Conservation (phyloP, 2,797 vertebrate genomes). For the Huso huso region DNA sequence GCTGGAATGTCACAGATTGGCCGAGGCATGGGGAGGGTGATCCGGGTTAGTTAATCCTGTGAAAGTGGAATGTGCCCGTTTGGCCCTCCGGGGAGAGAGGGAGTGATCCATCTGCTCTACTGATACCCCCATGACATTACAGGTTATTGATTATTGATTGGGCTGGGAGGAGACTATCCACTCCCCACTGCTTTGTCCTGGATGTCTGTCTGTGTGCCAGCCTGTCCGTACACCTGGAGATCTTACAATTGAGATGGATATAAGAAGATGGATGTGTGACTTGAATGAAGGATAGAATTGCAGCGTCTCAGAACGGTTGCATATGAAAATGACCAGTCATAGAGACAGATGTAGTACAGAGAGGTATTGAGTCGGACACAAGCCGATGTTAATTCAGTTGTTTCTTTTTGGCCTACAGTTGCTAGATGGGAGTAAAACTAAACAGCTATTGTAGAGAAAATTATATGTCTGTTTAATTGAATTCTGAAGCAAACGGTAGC, state of each 20-base stretch:
- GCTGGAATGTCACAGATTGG: not conserved
- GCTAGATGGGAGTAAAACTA: too few relatives aligned
- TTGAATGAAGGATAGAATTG: too few relatives aligned
- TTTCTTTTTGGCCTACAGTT: too few relatives aligned
- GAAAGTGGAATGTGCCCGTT: slow-evolving; percentile 15
- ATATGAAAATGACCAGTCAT: too few relatives aligned
- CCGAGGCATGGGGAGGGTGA: slow-evolving; percentile 13
- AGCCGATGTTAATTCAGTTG: too few relatives aligned
- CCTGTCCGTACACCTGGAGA: slow-evolving; percentile 30
- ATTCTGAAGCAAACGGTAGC: too few relatives aligned
- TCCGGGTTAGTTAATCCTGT: slow-evolving; percentile 18
- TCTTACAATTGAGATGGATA: not conserved
- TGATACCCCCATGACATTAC: slow-evolving; percentile 22
- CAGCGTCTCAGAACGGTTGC: too few relatives aligned
- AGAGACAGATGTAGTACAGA: too few relatives aligned
- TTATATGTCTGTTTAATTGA: too few relatives aligned
- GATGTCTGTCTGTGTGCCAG: slow-evolving; percentile 10
- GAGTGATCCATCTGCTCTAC: slow-evolving; percentile 18
- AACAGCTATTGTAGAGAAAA: too few relatives aligned
- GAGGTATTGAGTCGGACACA: too few relatives aligned
- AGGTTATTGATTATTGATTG: slow-evolving; percentile 26
- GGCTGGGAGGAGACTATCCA: not conserved
- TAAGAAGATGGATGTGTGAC: too few relatives aligned
- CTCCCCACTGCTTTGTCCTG: not conserved
- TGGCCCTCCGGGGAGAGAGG: slow-evolving; percentile 16